A percentile compares a stretch with the other conserved stretches of the same genome.
These are phyloP conservation scores for Vanessa atalanta DNA, from an alignment of 1,140 invertebrate species.

Conservation along the genomic window DNA sequence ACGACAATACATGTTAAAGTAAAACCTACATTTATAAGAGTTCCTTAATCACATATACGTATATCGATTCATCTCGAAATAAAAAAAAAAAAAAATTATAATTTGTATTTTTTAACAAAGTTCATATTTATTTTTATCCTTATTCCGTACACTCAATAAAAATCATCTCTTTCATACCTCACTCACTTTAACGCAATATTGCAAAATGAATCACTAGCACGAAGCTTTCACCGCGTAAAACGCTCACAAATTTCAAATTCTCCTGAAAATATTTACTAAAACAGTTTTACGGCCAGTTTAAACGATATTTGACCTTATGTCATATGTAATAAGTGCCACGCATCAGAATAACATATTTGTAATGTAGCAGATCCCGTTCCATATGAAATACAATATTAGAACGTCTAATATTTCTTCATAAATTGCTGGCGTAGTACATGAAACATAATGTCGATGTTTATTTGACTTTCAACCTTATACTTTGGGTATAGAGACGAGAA, in stretches of 20 bases:
- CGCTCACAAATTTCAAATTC: slow-evolving; percentile 26
- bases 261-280: slow-evolving; percentile 27
- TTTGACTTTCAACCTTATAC: neutral
- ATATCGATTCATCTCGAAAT: too few species aligned
- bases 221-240: slow-evolving; percentile 9
- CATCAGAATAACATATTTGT: slow-evolving; percentile 2
- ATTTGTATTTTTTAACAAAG: too few species aligned
- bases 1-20: too few species aligned
- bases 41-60: too few species aligned
- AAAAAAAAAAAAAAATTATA: too few species aligned
- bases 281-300: neutral
- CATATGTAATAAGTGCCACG: neutral
- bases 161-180: slow-evolving; percentile 12
- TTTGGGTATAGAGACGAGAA: neutral
- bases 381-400: slow-evolving; percentile 48
- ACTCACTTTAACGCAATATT: slow-evolving; percentile 15
- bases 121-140: neutral
- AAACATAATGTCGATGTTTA: neutral
- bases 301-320: slow-evolving; percentile 21
- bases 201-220: slow-evolving; percentile 30
- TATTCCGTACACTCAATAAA: slow-evolving; percentile 2
- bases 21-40: too few species aligned
- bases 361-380: slow-evolving; percentile 22
- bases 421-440: slow-evolving; percentile 35
- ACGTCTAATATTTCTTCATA: slow-evolving; percentile 50